Conservation (phyloP, 2,888 invertebrate genomes). For the Drosophila infuscata region DNA sequence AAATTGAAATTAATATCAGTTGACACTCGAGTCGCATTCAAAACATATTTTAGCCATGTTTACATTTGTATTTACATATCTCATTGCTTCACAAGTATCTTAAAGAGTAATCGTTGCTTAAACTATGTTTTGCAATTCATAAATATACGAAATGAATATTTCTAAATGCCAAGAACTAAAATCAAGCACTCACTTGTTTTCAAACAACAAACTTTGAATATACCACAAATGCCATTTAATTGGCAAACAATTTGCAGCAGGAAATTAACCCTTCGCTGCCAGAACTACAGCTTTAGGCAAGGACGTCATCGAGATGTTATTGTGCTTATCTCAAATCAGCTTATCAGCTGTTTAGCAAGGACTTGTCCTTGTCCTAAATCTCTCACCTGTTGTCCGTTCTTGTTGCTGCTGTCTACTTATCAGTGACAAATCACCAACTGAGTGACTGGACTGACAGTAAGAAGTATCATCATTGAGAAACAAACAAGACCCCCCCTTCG, state of each 20-base stretch:
- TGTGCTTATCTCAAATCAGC: constrained; percentile 39
- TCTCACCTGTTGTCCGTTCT: constrained; percentile 38
- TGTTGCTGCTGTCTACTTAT: constrained; percentile 50
- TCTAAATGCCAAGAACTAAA: background rate
- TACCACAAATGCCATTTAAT: constrained; percentile 25
- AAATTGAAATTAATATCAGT: constrained; percentile 23
- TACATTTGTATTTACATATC: background rate
- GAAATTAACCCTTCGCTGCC: constrained; percentile 11
- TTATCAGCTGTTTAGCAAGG: constrained; percentile 25
- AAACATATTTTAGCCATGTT: background rate
- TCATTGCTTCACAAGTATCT: background rate
- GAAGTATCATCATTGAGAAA: constrained; percentile 73
- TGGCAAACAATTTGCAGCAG: constrained; percentile 16
- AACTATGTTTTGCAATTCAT: background rate
- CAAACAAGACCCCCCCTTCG: constrained; percentile 31
- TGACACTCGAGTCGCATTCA: constrained; percentile 5
- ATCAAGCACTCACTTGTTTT: background rate
- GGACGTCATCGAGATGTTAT: constrained; percentile 29
- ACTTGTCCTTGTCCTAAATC: constrained; percentile 18
- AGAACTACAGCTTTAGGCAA: constrained; percentile 7
- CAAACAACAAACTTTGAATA: constrained; percentile 19
- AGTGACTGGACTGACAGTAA: constrained; percentile 62
- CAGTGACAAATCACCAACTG: constrained; percentile 69
- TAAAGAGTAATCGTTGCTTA: background rate
- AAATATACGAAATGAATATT: background rate